These are phyloP conservation scores for Ornithorhynchus anatinus DNA, from an alignment of 2,113 vertebrate genomes.

Conservation along the genomic window DNA sequence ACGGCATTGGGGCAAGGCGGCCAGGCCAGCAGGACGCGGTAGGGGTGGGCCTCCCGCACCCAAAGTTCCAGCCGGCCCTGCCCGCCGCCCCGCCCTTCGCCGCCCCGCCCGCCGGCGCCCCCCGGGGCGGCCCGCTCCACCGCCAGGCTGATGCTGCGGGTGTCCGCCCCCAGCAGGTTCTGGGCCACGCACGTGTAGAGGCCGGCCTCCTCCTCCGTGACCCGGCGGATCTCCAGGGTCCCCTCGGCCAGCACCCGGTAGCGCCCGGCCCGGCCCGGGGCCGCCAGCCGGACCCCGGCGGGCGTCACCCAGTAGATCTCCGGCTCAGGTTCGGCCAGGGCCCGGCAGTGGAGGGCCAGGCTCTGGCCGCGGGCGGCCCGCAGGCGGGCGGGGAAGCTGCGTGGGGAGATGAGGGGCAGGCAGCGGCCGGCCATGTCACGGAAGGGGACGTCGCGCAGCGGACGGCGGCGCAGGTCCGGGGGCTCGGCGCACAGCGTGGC, in stretches of 20 bases:
- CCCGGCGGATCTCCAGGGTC: slow-evolving; percentile 83
- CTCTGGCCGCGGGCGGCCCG: slow-evolving; percentile 67
- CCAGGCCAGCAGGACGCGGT: slow-evolving; percentile 85
- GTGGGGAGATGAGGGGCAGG: slow-evolving; percentile 86
- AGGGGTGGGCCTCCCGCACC: slow-evolving; percentile 75
- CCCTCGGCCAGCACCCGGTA: slow-evolving; percentile 85
- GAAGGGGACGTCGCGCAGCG: slow-evolving; percentile 86
- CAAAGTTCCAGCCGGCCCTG: slow-evolving; percentile 69
- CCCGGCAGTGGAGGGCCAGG: slow-evolving; percentile 86
- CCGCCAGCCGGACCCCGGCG: slow-evolving; percentile 74
- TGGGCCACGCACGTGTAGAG: slow-evolving; percentile 96
- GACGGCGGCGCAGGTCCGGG: slow-evolving; percentile 84
- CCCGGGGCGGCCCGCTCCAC: slow-evolving; percentile 72
- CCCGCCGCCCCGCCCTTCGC: neutral
- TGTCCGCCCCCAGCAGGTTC: slow-evolving; percentile 91
- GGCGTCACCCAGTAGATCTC: slow-evolving; percentile 95
- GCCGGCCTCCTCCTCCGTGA: slow-evolving; percentile 77
- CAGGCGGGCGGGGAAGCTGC: slow-evolving; percentile 78
- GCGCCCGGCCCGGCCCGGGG: slow-evolving; percentile 31
- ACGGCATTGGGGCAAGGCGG: slow-evolving; percentile 76
- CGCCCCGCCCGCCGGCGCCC: slow-evolving; percentile 35
- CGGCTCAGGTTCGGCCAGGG: slow-evolving; percentile 89
- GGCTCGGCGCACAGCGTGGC: slow-evolving; percentile 92
- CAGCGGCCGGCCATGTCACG: slow-evolving; percentile 90
- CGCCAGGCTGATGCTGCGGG: slow-evolving; percentile 78